These are phyloP conservation scores for Diorhabda carinulata DNA, from an alignment of 1,140 invertebrate species.

Conservation along the genomic window DNA sequence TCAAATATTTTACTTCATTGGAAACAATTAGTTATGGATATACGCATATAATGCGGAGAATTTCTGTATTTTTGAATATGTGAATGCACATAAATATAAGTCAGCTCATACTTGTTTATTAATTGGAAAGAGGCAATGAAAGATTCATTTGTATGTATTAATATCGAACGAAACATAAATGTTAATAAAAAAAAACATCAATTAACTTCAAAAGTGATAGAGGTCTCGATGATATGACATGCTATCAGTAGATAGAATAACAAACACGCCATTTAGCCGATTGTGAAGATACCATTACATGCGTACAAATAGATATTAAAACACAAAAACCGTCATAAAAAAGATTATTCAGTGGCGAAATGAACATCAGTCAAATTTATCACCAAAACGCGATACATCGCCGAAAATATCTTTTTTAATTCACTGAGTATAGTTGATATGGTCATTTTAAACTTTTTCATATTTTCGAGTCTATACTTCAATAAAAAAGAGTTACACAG, in stretches of 20 bases:
- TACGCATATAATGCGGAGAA: too few relatives aligned
- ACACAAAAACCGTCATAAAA: neutral
- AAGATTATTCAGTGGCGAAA: neutral
- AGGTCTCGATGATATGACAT: neutral
- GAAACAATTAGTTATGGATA: too few relatives aligned
- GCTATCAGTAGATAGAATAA: neutral
- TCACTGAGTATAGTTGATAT: neutral
- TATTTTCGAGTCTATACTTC: too few relatives aligned
- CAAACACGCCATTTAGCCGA: neutral
- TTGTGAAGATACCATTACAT: neutral
- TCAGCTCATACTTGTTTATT: too few relatives aligned
- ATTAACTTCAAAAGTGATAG: neutral
- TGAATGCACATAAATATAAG: too few relatives aligned
- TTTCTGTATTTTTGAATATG: too few relatives aligned
- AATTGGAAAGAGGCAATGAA: too few relatives aligned
- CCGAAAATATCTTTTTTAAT: neutral
- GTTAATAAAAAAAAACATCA: neutral
- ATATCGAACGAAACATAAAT: too few relatives aligned
- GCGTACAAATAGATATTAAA: neutral
- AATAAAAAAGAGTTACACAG: too few relatives aligned
- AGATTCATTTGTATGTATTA: too few relatives aligned
- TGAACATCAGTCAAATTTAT: neutral
- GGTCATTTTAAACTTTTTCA: neutral
- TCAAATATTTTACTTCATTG: too few relatives aligned
- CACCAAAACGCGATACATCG: neutral